Conservation (phyloP, 2,888 invertebrate genomes). For the Micoletzkya japonica region DNA sequence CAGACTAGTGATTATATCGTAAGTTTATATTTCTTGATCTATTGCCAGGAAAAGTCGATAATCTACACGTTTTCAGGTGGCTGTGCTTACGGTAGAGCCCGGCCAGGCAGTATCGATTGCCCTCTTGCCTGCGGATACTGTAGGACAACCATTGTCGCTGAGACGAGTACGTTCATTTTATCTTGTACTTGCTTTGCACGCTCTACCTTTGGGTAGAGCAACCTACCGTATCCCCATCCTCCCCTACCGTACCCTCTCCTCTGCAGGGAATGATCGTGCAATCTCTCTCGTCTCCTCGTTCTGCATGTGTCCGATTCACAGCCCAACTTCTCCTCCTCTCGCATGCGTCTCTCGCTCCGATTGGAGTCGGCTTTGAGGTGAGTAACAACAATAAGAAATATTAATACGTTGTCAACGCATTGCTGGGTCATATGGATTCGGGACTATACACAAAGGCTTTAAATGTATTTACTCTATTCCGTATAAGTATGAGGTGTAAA, state of each 20-base stretch:
- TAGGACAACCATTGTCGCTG: conserved; percentile 16
- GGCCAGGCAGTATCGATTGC: conserved; percentile 25
- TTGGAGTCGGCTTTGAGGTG: too few species aligned
- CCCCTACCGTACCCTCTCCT: background rate
- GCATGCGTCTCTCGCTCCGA: too few species aligned
- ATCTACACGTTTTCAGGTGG: background rate
- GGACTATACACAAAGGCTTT: too few species aligned
- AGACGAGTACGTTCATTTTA: conserved; percentile 5
- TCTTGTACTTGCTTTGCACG: background rate
- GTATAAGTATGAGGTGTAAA: too few species aligned
- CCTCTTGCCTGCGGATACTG: conserved; percentile 9
- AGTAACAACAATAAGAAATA: too few species aligned
- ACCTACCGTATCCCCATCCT: background rate
- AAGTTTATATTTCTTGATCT: too few species aligned
- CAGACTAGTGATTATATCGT: too few species aligned
- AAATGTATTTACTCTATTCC: too few species aligned
- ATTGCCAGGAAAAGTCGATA: too few species aligned
- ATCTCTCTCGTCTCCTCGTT: conserved; percentile 66
- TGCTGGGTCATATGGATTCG: too few species aligned
- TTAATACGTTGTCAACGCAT: too few species aligned
- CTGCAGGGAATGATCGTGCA: conserved; percentile 80
- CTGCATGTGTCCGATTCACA: conserved; percentile 69
- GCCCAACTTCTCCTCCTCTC: conserved; percentile 85
- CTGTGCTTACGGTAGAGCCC: conserved; percentile 19
- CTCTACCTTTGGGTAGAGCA: background rate